Conservation (phyloP, 2,113 vertebrate genomes). For the Chamaetylas fuelleborni region DNA sequence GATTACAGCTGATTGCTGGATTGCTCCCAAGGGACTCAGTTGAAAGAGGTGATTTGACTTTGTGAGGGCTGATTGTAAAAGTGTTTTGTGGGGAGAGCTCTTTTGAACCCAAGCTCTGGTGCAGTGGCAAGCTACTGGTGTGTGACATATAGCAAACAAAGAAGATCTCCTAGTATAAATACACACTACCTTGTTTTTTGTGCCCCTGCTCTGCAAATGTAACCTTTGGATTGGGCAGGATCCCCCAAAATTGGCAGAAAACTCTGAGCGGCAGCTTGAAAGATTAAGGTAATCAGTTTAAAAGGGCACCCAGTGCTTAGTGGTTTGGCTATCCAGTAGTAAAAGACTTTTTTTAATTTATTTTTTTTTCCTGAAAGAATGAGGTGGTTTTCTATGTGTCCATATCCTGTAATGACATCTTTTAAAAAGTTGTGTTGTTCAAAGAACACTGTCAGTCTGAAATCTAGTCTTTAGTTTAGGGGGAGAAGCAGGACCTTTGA, state of each 20-base stretch:
- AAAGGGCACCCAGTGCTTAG: neutral
- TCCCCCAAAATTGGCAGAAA: neutral
- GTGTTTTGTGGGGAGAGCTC: neutral
- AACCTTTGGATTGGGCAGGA: constrained; percentile 41
- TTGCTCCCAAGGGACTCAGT: neutral
- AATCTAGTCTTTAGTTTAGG: neutral
- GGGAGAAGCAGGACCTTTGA: neutral
- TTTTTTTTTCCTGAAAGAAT: neutral
- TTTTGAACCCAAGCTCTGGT: neutral
- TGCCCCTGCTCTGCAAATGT: constrained; percentile 22
- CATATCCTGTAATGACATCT: neutral
- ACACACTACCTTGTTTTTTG: neutral
- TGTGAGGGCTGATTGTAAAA: neutral
- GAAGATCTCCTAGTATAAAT: neutral
- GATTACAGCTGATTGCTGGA: neutral
- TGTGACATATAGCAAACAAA: neutral
- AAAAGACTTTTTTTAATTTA: neutral
- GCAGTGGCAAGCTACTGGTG: neutral
- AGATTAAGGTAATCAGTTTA: neutral
- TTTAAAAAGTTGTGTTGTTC: fast-evolving
- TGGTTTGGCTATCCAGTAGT: neutral
- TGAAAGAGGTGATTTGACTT: neutral
- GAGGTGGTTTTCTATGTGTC: neutral
- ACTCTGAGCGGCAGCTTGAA: neutral
- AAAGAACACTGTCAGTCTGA: neutral